These are phyloP conservation scores for Peromyscus eremicus DNA, from an alignment of 2,797 vertebrate genomes.

Conservation along the genomic window DNA sequence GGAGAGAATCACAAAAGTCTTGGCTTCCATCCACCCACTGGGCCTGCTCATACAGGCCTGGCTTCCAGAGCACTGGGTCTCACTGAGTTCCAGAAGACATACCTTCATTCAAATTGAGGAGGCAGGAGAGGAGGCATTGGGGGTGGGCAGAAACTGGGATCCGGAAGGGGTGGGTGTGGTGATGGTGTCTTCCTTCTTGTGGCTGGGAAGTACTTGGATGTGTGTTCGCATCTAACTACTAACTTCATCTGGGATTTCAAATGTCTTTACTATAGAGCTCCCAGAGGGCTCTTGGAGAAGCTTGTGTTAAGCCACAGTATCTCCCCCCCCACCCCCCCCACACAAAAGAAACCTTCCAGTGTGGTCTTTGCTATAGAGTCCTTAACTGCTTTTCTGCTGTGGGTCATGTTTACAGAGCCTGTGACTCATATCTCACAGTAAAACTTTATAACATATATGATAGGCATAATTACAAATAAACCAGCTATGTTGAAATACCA, in stretches of 20 bases:
- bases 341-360: no score
- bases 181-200: background rate
- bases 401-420: background rate
- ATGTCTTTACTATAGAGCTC: background rate
- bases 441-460: slow-evolving; percentile 7
- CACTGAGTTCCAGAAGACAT: background rate
- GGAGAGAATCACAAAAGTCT: slow-evolving; percentile 64
- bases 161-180: background rate
- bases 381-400: background rate
- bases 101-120: slow-evolving; percentile 51
- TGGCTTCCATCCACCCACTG: slow-evolving; percentile 60
- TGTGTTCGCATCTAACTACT: background rate
- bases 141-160: background rate
- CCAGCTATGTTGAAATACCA: background rate
- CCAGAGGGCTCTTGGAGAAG: background rate
- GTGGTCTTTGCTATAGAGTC: background rate
- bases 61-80: slow-evolving; percentile 8
- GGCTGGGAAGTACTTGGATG: fast-evolving
- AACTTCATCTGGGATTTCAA: slow-evolving; percentile 20
- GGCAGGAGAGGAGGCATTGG: background rate
- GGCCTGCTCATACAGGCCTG: slow-evolving; percentile 77
- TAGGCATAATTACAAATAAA: slow-evolving; percentile 24
- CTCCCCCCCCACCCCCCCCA: background rate
- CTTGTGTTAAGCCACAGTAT: background rate
- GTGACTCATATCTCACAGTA: background rate